Percentiles rank a stretch among this genome's conserved stretches.
phyloP scores from a whole-genome alignment of 2,797 vertebrate species.

The Aeoliscus strigatus region DNA sequence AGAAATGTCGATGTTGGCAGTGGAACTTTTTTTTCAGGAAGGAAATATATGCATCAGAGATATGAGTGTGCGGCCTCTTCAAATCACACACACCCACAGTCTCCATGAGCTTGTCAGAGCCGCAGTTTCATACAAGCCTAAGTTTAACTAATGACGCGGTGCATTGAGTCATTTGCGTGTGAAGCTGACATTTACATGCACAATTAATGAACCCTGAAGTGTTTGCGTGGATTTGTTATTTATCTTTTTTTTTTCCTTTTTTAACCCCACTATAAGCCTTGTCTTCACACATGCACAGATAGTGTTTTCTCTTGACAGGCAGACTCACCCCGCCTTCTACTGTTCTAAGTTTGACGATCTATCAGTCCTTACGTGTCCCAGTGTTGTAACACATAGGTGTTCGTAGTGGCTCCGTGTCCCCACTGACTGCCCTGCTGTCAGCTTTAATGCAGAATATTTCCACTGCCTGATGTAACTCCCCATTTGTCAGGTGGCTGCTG shows the following conservation, averaged over 20 bases:
- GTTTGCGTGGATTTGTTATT: slow-evolving; percentile 7
- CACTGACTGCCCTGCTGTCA: too few relatives aligned
- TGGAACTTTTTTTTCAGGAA: not conserved
- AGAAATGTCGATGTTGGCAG: too few relatives aligned
- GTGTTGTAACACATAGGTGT: slow-evolving; percentile 7
- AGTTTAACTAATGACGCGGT: slow-evolving; percentile 27
- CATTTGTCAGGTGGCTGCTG: slow-evolving; percentile 18
- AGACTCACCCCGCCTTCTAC: slow-evolving; percentile 1
- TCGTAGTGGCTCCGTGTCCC: slow-evolving; percentile 7
- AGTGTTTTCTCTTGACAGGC: slow-evolving; percentile 24
- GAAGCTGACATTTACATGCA: slow-evolving; percentile 28
- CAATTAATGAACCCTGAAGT: slow-evolving; percentile 20
- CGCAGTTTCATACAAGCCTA: slow-evolving; percentile 26
- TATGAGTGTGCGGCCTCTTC: too few relatives aligned
- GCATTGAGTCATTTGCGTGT: slow-evolving; percentile 31
- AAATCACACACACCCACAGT: slow-evolving; percentile 7
- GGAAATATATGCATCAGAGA: not conserved
- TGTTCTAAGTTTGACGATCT: slow-evolving; percentile 1
- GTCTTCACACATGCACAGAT: too few relatives aligned
- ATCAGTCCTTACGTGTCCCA: slow-evolving; percentile 3
- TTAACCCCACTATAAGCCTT: slow-evolving; percentile 7
- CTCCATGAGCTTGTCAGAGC: slow-evolving; percentile 22
- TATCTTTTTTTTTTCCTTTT: slow-evolving; percentile 1
- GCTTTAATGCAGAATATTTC: too few relatives aligned
- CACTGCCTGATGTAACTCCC: not conserved